phyloP scores from a whole-genome alignment of 2,113 vertebrate genomes.

The Colistium nudipinnis region DNA sequence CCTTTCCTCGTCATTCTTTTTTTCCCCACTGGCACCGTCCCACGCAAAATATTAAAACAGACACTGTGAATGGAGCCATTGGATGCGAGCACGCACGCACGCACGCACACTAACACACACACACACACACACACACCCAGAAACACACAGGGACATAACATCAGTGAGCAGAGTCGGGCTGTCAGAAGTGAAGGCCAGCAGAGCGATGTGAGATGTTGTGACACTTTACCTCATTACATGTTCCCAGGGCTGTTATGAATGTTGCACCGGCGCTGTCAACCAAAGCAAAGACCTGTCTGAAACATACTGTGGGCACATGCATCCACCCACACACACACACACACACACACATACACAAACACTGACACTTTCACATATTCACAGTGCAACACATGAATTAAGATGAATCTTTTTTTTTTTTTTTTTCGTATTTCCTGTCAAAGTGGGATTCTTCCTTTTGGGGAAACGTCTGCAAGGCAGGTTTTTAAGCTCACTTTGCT shows the following conservation, averaged over 20 bases:
- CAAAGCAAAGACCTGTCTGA: conserved; percentile 62
- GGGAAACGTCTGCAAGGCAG: conserved; percentile 35
- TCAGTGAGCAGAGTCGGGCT: conserved; percentile 61
- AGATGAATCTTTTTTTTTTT: conserved; percentile 32
- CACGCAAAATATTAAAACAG: conserved; percentile 64
- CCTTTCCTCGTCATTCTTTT: conserved; percentile 26
- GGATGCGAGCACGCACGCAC: conserved; percentile 29
- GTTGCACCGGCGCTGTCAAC: conserved; percentile 74
- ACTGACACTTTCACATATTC: conserved; percentile 12
- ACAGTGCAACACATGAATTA: conserved; percentile 21
- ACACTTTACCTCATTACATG: conserved; percentile 82
- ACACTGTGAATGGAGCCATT: conserved; percentile 46
- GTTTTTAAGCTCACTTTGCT: conserved; percentile 48
- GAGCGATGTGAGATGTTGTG: conserved; percentile 78
- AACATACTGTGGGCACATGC: conserved; percentile 50
- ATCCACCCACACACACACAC: conserved; percentile 23
- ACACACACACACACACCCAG: conserved; percentile 10
- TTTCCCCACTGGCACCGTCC: conserved; percentile 39
- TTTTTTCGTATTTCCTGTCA: conserved; percentile 35
- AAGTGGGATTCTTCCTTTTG: conserved; percentile 24
- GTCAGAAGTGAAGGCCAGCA: conserved; percentile 70
- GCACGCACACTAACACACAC: conserved; percentile 2
- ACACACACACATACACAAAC: neutral
- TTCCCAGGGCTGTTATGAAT: conserved; percentile 68
- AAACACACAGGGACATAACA: conserved; percentile 32